Base-by-base conservation (phyloP, 2,113 vertebrate genomes). In the Bufo gargarizans region DNA sequence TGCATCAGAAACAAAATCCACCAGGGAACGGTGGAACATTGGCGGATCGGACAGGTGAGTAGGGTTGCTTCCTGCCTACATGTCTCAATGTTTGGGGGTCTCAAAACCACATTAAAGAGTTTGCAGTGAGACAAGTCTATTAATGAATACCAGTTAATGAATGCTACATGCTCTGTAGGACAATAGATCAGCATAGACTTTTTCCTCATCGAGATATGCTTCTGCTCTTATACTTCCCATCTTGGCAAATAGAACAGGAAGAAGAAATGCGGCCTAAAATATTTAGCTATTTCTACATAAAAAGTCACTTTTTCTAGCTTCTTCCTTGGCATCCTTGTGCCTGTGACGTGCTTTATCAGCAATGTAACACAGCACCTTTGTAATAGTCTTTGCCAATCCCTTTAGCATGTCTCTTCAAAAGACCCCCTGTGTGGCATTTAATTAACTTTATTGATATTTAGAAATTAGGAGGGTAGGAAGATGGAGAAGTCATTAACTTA, bases 401-500 rank as follows among this genome's bases (percentile, higher is more conserved):
- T 91, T 85, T 86, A 63, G 81, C 69, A 77, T 63, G 53, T 45
- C 77, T 74, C 8, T 82, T 67, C 88, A 90, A 76, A 50, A 88
- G 91, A 92, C 87, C 90, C 89, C 92, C 93, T 94, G 95, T 45
- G 93, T 93, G 91, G 94, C 91, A 94, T 95, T 96, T 96, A 96
- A 96, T 95, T 96, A 96, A 95, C 95, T 96, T 96, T 96, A 96
- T 95, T 96, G 95, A 96, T 96, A 95, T 96, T 95, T 94, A 95
- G 95, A 96, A 96, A 96, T 96, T 95, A 96, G 91, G 93, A 93
- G 93, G 94, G 94, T 94, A 94, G 95, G 94, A 93, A 95, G 96
- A 96, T 96, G 94, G 94, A 94, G 95, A 94, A 95, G 94, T 93
- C 94, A 94, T 96, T 95, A 94, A 93, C 92, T 91, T 93, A 91